Conservation (phyloP, 2,888 invertebrate genomes). For the Thereva unica region DNA sequence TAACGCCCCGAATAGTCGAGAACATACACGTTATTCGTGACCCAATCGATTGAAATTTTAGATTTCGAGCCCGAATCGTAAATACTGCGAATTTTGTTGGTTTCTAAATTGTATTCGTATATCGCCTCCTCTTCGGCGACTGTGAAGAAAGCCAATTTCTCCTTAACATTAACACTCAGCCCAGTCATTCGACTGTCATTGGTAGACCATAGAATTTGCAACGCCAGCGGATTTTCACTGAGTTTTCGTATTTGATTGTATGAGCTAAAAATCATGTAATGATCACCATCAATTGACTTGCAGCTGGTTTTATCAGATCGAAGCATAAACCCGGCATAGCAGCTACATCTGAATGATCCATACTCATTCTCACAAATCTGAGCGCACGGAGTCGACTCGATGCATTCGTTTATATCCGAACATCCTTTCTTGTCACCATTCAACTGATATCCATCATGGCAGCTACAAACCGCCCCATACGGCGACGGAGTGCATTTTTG, state of each 20-base stretch:
- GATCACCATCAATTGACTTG: conserved; percentile 65
- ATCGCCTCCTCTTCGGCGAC: conserved; percentile 57
- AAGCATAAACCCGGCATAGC: conserved; percentile 54
- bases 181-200: conserved; percentile 61
- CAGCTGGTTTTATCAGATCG: conserved; percentile 68
- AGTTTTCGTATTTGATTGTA: conserved; percentile 64
- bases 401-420: conserved; percentile 74
- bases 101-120: conserved; percentile 55
- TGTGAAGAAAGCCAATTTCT: conserved; percentile 60
- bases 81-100: conserved; percentile 53
- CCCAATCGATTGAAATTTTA: conserved; percentile 74
- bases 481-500: conserved; percentile 69
- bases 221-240: conserved; percentile 51
- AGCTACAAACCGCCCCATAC: conserved; percentile 68
- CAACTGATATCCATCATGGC: conserved; percentile 65
- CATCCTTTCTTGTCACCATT: conserved; percentile 63
- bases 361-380: conserved; percentile 61
- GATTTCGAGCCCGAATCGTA: conserved; percentile 60
- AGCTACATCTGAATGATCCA: conserved; percentile 55
- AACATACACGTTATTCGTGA: conserved; percentile 72
- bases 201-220: conserved; percentile 56
- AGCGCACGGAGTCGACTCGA: conserved; percentile 62
- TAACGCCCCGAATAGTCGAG: conserved; percentile 58
- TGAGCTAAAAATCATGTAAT: conserved; percentile 62
- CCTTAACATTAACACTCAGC: conserved; percentile 60